phyloP scores from a whole-genome alignment of 2,797 vertebrate genomes.

The Sandelia bainsii region DNA sequence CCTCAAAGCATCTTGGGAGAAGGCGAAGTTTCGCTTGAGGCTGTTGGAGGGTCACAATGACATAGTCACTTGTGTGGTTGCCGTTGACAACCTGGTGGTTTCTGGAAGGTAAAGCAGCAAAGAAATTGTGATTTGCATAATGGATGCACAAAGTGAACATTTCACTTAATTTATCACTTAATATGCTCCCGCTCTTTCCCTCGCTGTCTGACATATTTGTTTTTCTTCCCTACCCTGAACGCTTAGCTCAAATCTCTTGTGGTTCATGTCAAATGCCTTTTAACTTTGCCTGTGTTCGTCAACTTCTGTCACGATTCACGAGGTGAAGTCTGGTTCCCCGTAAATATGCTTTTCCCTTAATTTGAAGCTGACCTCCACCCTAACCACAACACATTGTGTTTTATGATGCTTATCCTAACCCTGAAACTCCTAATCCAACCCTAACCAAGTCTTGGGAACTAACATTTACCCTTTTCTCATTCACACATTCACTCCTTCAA shows the following conservation, averaged over 20 bases:
- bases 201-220: constrained; percentile 58
- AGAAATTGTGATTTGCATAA: constrained; percentile 59
- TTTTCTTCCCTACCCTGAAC: constrained; percentile 42
- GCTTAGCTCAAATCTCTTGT: constrained; percentile 30
- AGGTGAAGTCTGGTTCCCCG: neutral
- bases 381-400: too few species aligned
- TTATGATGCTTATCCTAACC: neutral
- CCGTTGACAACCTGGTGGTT: constrained; percentile 86
- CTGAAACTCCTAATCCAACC: too few species aligned
- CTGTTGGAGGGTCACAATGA: constrained; percentile 87
- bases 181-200: constrained; percentile 42
- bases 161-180: constrained; percentile 67
- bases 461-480: constrained; percentile 7
- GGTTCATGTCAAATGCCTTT: constrained; percentile 49
- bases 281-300: constrained; percentile 50
- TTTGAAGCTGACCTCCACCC: too few species aligned
- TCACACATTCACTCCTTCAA: constrained; percentile 32
- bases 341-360: neutral
- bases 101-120: constrained; percentile 85
- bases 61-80: constrained; percentile 86
- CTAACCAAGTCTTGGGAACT: neutral
- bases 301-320: constrained; percentile 1
- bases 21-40: constrained; percentile 83
- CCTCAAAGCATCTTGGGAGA: constrained; percentile 81
- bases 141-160: constrained; percentile 69